These are phyloP conservation scores for Coelogynopora nodosa DNA, from an alignment of 2,888 invertebrate species.

Conservation along the genomic window DNA sequence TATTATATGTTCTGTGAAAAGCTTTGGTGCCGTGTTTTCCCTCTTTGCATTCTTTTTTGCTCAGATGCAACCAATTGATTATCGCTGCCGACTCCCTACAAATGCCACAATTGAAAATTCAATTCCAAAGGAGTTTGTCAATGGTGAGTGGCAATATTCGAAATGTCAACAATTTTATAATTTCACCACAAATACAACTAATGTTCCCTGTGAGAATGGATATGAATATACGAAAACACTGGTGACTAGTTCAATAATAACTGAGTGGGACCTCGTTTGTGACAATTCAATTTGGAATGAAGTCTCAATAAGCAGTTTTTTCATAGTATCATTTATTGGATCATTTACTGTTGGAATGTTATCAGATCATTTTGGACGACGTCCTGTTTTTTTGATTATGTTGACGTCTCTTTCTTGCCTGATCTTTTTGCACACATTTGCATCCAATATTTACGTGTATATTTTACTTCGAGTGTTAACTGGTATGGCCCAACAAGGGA, in stretches of 20 bases:
- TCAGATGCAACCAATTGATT: constrained; percentile 28
- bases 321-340: constrained; percentile 38
- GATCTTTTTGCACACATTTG: constrained; percentile 8
- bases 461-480: constrained; percentile 23
- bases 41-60: constrained; percentile 34
- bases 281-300: constrained; percentile 29
- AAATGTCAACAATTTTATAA: constrained; percentile 33
- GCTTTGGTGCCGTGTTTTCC: neutral
- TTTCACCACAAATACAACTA: neutral
- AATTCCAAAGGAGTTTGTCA: constrained; percentile 35
- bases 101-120: neutral
- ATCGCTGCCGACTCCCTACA: constrained; percentile 11
- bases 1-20: constrained; percentile 20
- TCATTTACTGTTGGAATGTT: constrained; percentile 8
- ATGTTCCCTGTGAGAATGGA: constrained; percentile 35
- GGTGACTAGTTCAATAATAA: constrained; percentile 22
- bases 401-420: constrained; percentile 24
- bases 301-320: constrained; percentile 37
- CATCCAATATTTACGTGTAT: constrained; percentile 25
- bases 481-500: constrained; percentile 37
- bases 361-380: constrained; percentile 40
- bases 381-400: constrained; percentile 15
- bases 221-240: constrained; percentile 36
- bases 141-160: constrained; percentile 8
- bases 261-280: constrained; percentile 45